These are phyloP conservation scores for Chiloscyllium plagiosum DNA, from an alignment of 2,113 vertebrate species.

Conservation along the genomic window DNA sequence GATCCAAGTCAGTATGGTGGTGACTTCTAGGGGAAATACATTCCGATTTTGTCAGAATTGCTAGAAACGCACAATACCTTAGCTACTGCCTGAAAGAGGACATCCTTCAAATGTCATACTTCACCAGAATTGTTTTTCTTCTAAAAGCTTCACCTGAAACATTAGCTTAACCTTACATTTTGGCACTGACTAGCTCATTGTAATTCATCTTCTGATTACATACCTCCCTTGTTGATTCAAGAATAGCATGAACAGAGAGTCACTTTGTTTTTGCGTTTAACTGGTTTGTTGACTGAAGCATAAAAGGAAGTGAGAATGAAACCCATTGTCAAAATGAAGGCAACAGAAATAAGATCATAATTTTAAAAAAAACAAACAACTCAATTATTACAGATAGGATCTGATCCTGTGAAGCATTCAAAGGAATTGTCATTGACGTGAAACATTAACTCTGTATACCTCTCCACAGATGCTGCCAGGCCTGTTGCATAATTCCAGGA, in stretches of 20 bases:
- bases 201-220: background rate
- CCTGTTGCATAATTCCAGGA: background rate
- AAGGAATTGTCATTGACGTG: background rate
- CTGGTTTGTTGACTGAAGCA: background rate
- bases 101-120: background rate
- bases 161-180: background rate
- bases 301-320: background rate
- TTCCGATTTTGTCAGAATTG: background rate
- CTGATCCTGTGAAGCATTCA: background rate
- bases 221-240: background rate
- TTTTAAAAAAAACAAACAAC: background rate
- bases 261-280: no score
- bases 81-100: background rate
- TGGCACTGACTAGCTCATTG: background rate
- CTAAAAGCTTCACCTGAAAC: background rate
- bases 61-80: background rate
- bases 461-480: background rate
- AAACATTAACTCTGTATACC: background rate
- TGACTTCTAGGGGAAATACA: background rate
- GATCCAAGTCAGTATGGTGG: background rate
- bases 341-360: background rate
- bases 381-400: background rate
- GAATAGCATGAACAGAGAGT: background rate
- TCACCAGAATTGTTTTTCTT: background rate
- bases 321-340: background rate